A percentile compares a stretch with the other conserved stretches of the same genome.
These are phyloP conservation scores for Paradoxurus hermaphroditus DNA, from an alignment of 2,113 vertebrate species.

Conservation along the genomic window DNA sequence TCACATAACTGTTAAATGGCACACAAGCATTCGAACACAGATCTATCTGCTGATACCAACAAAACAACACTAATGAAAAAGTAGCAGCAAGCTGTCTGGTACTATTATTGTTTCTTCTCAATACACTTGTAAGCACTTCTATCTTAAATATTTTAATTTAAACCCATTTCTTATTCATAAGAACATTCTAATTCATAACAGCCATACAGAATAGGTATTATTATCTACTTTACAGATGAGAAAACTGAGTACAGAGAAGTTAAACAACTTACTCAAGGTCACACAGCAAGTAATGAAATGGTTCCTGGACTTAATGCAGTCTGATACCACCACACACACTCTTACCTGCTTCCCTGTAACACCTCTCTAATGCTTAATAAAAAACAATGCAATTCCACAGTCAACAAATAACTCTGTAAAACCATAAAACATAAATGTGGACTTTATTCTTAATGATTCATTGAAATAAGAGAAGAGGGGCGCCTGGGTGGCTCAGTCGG, in stretches of 20 bases:
- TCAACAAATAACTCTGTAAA: background rate
- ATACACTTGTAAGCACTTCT: background rate
- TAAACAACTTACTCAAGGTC: background rate
- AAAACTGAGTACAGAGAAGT: background rate
- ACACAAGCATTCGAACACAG: background rate
- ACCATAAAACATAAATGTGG: background rate
- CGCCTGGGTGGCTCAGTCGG: too few species aligned
- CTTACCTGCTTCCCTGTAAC: background rate
- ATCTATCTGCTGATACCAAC: background rate
- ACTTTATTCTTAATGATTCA: background rate
- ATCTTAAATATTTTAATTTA: conserved; percentile 13
- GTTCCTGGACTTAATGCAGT: background rate
- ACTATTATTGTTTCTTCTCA: background rate
- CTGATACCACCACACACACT: background rate
- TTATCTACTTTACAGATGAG: background rate
- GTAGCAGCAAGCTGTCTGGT: background rate
- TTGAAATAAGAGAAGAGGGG: background rate
- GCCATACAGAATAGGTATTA: background rate
- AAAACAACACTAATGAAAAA: background rate
- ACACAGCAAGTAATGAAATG: background rate
- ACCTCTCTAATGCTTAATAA: background rate
- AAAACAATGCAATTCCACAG: background rate
- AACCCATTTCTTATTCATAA: background rate
- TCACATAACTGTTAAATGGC: background rate
- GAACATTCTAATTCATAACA: background rate